Percentiles rank a stretch among this genome's conserved stretches.
Conservation (phyloP, 2,888 invertebrate genomes). For the Tryphoninae sp. region DNA sequence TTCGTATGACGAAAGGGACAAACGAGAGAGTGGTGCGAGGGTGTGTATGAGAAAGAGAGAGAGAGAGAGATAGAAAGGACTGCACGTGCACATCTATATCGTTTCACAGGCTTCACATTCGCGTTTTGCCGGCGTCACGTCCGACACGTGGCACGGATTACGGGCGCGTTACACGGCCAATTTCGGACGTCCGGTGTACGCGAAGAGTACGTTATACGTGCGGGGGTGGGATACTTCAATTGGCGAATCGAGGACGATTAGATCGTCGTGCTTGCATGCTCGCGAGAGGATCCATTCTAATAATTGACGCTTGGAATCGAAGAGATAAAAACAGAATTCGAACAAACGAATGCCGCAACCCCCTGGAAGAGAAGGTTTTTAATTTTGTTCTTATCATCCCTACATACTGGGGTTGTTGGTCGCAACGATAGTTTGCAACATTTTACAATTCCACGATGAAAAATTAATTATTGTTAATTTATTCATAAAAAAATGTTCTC, state of each 20-base stretch:
- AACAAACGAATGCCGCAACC: background rate
- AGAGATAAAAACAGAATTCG: conserved; percentile 14
- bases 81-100: conserved; percentile 8
- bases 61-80: background rate
- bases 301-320: conserved; percentile 27
- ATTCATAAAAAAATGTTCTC: no score
- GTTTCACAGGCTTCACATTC: conserved; percentile 26
- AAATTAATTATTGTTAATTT: no score
- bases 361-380: background rate
- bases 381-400: no score
- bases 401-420: no score
- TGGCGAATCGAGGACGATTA: conserved; percentile 61
- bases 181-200: conserved; percentile 74
- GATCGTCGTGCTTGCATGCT: conserved; percentile 37
- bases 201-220: conserved; percentile 25
- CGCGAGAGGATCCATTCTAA: conserved; percentile 19
- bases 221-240: conserved; percentile 60
- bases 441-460: no score
- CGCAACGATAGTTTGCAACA: no score
- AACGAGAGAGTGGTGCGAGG: conserved; percentile 35
- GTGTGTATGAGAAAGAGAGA: background rate
- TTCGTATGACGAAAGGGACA: conserved; percentile 24
- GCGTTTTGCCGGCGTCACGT: conserved; percentile 62
- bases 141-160: conserved; percentile 80
- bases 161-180: conserved; percentile 77